Evolutionary conservation across 2,113 vertebrate species (phyloP), one percentile per base, ranked within the genome.

Genomic region (Nycticebus coucang): DNA sequence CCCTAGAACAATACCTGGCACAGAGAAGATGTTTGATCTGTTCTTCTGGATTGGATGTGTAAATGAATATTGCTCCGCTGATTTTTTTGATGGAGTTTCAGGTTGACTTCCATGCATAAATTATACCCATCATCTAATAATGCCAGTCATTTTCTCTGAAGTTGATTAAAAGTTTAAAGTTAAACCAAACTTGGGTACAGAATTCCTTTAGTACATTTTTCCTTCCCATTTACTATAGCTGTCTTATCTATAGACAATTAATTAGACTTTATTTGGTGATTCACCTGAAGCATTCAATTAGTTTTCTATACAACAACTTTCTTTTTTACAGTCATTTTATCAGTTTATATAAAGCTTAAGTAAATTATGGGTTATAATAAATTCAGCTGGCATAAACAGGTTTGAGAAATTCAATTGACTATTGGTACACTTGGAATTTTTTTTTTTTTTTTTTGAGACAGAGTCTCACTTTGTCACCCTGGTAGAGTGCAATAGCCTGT

Each of bases 121-220:
- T 92, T 78, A 83, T 6, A 74, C 30, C 69, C 2, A 1, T 33
- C 69, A 30, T 50, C 7, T 33, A 21, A 19, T 78, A 68, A 11
- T 62, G 60, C 45, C 57, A 59, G 5, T 78, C 26, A 80, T 72
- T 81, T 91, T 81, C 35, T 35, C 59, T 45, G 74, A 75, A 79
- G 53, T 60, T 79, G 83, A 21, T 57, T 87, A 60, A 75, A 83
- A 83, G 45, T 62, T 78, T 78, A 22, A 92, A 83, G 30, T 68
- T 37, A 37, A 87, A 92, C 22, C 77, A 77, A 60, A 68, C 24
- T 78, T 69, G 59, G 83, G 33, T 62, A 77, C 60, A 88, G 15
- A 87, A 89, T 89, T 89, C 18, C 62, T 72, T 55, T 64, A 57
- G 41, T 93, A 41, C 57, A 71, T 77, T 77, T 74, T 84, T 89